Base-by-base conservation (phyloP, 2,797 vertebrate genomes). In the Xenopus petersii region DNA sequence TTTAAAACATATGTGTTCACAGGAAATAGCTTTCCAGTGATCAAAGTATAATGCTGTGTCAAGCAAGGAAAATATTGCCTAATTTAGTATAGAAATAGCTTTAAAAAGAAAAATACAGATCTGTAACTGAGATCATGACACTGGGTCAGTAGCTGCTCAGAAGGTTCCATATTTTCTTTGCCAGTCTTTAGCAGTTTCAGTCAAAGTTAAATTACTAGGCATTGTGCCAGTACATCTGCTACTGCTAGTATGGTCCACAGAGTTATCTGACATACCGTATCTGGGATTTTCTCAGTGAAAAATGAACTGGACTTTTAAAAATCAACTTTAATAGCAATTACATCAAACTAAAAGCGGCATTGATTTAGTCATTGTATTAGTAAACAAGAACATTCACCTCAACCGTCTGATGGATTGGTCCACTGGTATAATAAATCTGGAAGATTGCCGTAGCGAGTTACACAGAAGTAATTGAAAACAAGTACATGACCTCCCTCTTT, bases 211-310 rank as follows among this genome's bases (percentile, higher is more conserved):
- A 55, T 67, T 72, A 67, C 60, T 64, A 17, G 70, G 70, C 75
- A 68, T 15, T 33, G 6, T 42, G 48, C 70, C 75, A 78, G 64
- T 13, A 66, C 75, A 73, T 64, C 75, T 77, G 75, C 51, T 64
- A 56, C 59, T 49, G 26, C 64, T 47, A 67, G 71, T 64, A 67
- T 68, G 16, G 33, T 30, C 64, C 21, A 56, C 16, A 47, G 15
- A 67, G n/a, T 30, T 68, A 26, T 46, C 51, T 60, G 62, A 60
- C 68, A 70, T 36, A 12, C 70, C 64, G 67, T 56, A 61, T 71
- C 63, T 66, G 24, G 21, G 66, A 49, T 36, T 61, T 76, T 71
- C 47, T 59, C 42, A 21, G 2, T 59, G 54, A 36, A 36, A 60
- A 48, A 58, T 58, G 30, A 59, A 69, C 51, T 13, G 55, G 36